These are phyloP conservation scores for Mesocentrotus franciscanus DNA, from an alignment of 53 echinoderm and acorn worm genomes.

Conservation along the genomic window DNA sequence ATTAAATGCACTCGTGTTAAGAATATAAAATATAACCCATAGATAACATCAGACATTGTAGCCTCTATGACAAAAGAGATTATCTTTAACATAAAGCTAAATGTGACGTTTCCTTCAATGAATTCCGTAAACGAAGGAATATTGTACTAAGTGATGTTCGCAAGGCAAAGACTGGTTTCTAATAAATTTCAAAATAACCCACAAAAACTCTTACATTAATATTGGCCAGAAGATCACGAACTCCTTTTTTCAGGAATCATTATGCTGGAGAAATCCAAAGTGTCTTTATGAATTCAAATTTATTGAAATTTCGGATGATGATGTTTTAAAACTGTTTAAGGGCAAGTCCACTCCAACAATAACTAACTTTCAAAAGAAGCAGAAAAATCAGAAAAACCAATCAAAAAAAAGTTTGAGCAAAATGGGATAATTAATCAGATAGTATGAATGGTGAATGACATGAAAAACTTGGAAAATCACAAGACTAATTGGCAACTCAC, in stretches of 20 bases:
- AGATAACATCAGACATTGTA: not conserved
- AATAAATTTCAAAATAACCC: not conserved
- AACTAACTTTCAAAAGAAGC: too few relatives aligned
- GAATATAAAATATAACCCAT: not conserved
- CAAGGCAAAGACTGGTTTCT: not conserved
- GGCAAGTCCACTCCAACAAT: too few relatives aligned
- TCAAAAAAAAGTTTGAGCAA: too few relatives aligned
- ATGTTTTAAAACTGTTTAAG: not conserved
- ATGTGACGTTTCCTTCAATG: not conserved
- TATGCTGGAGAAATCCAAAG: too few relatives aligned
- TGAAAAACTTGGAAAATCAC: too few relatives aligned
- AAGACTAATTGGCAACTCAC: too few relatives aligned
- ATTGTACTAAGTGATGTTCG: not conserved
- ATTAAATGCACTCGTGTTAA: not conserved
- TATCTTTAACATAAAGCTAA: not conserved
- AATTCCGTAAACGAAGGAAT: slow-evolving; percentile 1
- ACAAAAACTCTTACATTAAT: slow-evolving; percentile 6
- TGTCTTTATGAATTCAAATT: too few relatives aligned
- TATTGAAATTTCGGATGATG: not conserved
- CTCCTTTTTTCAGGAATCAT: too few relatives aligned
- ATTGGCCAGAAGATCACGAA: not conserved
- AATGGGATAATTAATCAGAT: too few relatives aligned
- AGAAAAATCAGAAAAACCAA: too few relatives aligned
- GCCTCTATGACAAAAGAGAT: not conserved
- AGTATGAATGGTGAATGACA: too few relatives aligned